Conservation (phyloP, 2,888 invertebrate genomes). For the Mimachlamys varia region DNA sequence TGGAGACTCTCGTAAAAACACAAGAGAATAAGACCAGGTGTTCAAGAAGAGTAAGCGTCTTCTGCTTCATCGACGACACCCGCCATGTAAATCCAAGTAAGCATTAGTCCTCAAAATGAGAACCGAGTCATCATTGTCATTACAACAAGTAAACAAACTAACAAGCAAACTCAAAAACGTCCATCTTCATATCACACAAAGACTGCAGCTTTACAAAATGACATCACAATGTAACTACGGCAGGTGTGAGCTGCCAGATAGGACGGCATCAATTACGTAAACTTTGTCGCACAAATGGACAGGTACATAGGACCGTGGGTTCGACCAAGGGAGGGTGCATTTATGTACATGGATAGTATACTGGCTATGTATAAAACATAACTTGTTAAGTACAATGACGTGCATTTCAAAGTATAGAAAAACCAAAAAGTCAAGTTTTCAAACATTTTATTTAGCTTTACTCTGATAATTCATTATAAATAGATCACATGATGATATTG, state of each 20-base stretch:
- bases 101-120: too few species aligned
- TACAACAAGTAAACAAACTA: too few species aligned
- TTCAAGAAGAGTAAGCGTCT: too few species aligned
- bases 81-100: too few species aligned
- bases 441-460: conserved; percentile 30
- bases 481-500: conserved; percentile 30
- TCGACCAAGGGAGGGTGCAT: not conserved
- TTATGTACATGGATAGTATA: conserved; percentile 5
- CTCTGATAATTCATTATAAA: conserved; percentile 15
- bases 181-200: too few species aligned
- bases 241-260: conserved; percentile 13
- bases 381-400: not conserved
- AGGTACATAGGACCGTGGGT: not conserved
- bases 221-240: not conserved
- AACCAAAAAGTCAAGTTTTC: not conserved
- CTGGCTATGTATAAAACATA: not conserved
- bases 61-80: too few species aligned
- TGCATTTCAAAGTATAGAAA: not conserved
- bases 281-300: not conserved
- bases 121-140: too few species aligned
- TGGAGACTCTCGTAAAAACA: too few species aligned
- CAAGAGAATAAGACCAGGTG: too few species aligned
- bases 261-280: not conserved
- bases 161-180: too few species aligned
- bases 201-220: not conserved